Evolutionary conservation across 1,140 invertebrate species (phyloP), one percentile per base, ranked within the genome.

Genomic region (Drosophila cardini): DNA sequence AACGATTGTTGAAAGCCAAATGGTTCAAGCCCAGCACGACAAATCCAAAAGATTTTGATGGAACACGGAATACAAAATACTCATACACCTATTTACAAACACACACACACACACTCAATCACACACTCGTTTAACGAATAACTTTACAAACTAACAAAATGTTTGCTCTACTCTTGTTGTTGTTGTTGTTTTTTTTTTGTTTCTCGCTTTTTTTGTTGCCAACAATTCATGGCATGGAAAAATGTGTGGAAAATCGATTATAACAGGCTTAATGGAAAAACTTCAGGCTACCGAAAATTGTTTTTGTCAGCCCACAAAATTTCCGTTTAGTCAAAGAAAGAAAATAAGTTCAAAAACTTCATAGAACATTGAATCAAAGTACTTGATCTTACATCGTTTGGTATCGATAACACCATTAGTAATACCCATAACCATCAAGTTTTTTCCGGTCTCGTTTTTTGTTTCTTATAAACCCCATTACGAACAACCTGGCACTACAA

Each of bases 201-300:
- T 40, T 13, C 36, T 7, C 6, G 5, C 21, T 10, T 46, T 45
- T 62, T 15, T 15, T 69, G 61, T 52, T 65, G 52, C 61, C 65
- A 52, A 52, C 45, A 52, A 57, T 57, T 5, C 55, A 52, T 57
- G 53, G 56, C 71, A 55, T 61, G 48, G 63, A 69, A 70, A 26
- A 81, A 81, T 82, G 63, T 82, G 80, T 72, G 80, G 62, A 83
- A 83, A 83, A 83, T 83, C 80, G 80, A 83, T 83, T 84, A 71
- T 63, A 72, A 50, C 26, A 48, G 48, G 40, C 72, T 71, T 74
- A 73, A 81, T 82, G 61, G 74, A 76, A 74, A 78, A 72, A 76
- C 73, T 79, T 84, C 73, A 65, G 63, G 80, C 65, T 63, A 34
- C 46, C 62, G 13, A 75, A 69, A 82, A 55, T 71, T 56, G 42